Evolutionary conservation across 2,113 vertebrate species (phyloP), one percentile per base, ranked within the genome.

Genomic region (Hydrolagus affinis): DNA sequence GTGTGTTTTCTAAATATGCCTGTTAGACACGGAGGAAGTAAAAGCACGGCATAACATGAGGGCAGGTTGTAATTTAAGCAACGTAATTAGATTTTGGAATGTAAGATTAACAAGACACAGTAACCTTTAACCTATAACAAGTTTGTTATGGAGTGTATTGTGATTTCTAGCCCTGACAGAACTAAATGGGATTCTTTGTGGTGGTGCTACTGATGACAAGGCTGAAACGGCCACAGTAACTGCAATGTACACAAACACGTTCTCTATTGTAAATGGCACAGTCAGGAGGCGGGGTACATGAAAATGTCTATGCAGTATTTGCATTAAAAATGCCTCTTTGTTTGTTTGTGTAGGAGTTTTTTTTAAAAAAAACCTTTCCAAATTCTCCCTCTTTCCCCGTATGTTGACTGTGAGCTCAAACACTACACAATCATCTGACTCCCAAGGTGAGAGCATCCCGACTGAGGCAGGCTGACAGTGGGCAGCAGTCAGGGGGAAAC

Each of bases 1-100:
- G 59, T 25, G 76, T 80, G 59, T 62, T 80, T 78, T 75, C 75
- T 78, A 60, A 78, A 78, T 78, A 59, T 60, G 57, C 75, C 75
- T 57, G 23, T 78, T 25, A 78, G 75, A 78, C 14, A 23, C 14
- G 57, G 75, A 60, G 75, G 56, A 78, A 78, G 57, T 60, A 60
- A 78, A 56, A 75, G 17, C 32, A 75, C 73, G 21, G 73, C n/a
- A 23, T 60, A 59, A 59, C 75, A 15, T 78, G 12, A 12, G 75
- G 57, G n/a, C 57, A 25, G 75, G 75, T 59, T 59, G 75, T 60
- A 60, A 60, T 78, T 78, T 60, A 78, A 78, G 75, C 12, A 8
- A 59, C 19, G 75, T 25, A 59, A 78, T 78, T 25, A 78, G 75
- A 78, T 60, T 59, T 23, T 78, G 56, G 75, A 78, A 78, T 78